A percentile compares a stretch with the other conserved stretches of the same genome.
Evolutionary conservation across 1,140 invertebrate genomes (phyloP).

Genomic region (Drosophila pectinifera): DNA sequence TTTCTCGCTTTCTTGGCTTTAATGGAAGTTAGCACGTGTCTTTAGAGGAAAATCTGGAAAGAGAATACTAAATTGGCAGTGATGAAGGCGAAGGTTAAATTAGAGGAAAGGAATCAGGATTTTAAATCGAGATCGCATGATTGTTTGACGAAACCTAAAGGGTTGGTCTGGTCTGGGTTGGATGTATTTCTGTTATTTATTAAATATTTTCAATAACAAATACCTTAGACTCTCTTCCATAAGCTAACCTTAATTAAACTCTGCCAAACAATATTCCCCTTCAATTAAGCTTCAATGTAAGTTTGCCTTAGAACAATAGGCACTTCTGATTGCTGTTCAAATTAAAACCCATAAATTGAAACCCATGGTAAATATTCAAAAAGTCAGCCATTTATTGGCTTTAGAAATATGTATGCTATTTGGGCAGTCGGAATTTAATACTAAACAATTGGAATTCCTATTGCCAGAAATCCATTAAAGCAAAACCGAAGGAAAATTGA

Average conservation of each 20-base stretch:
- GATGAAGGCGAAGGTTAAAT: constrained; percentile 1
- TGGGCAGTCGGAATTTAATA: constrained; percentile 13
- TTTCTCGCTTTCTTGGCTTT: constrained; percentile 12
- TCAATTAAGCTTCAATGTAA: constrained; percentile 9
- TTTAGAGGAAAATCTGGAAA: constrained; percentile 3
- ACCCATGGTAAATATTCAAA: constrained; percentile 3
- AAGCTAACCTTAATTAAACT: background rate
- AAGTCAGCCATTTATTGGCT: constrained; percentile 12
- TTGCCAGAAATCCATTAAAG: constrained; percentile 22
- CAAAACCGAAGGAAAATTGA: constrained; percentile 33
- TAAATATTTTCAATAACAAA: background rate
- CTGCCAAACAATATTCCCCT: background rate
- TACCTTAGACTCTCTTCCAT: background rate
- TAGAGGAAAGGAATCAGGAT: background rate
- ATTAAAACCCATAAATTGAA: constrained; percentile 20
- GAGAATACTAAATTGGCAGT: constrained; percentile 26
- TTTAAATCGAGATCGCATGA: too few species aligned
- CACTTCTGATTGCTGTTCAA: constrained; percentile 6
- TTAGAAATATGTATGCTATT: constrained; percentile 14
- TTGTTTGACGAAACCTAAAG: too few species aligned
- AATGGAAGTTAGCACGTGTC: constrained; percentile 31
- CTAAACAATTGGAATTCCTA: constrained; percentile 17
- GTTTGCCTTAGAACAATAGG: constrained; percentile 10
- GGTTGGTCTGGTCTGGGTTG: too few species aligned
- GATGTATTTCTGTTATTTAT: background rate